Base-by-base conservation (phyloP, 2,797 vertebrate genomes). In the Poecilia gillii region DNA sequence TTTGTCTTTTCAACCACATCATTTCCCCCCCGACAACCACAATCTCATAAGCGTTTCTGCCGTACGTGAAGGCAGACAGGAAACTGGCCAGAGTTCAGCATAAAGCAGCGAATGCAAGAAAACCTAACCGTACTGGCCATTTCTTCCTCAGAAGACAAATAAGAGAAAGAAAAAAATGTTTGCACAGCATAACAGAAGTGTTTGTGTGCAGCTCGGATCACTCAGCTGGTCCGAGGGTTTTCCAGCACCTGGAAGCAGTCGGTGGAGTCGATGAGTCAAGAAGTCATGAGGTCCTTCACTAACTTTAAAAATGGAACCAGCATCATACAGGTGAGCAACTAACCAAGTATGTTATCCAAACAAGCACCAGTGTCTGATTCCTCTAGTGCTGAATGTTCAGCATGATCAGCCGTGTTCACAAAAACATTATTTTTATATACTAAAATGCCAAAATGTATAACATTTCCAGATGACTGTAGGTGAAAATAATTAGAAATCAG, bases 251-350 rank as follows among this genome's bases (percentile, higher is more conserved):
- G 98, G 98, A 98, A 98, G 74, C 96, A 97, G 33, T 96, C 97
- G 0, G 97, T 98, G 90, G 98, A 99, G 87, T 88, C 94, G 3
- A 93, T 99, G 89, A 98, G 97, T 92, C 97, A 98, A 84, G 98
- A 98, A 1, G 97, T 99, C 43, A 98, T 99, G 98, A 95, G 97
- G 45, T 98, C 97, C 18, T 99, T 99, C 94, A 98, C 97, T 85
- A 99, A 99, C 94, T 98, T 99, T 89, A 97, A 97, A 80, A 98
- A 98, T 0, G 97, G 98, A 51, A 99, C 98, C 88, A 96, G 97
- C 84, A 98, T 98, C 92, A 98, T 98, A 47, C 97, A 98, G 97
- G 97, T 97, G 80, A 82, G 75, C 2, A 5, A 2, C 53, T 31
- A 16, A 25, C 1, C 45, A 49, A 43, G 74, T 72, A 36, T 72